Evolutionary conservation across 2,888 invertebrate genomes (phyloP).

Genomic region (Cenopis cana): DNA sequence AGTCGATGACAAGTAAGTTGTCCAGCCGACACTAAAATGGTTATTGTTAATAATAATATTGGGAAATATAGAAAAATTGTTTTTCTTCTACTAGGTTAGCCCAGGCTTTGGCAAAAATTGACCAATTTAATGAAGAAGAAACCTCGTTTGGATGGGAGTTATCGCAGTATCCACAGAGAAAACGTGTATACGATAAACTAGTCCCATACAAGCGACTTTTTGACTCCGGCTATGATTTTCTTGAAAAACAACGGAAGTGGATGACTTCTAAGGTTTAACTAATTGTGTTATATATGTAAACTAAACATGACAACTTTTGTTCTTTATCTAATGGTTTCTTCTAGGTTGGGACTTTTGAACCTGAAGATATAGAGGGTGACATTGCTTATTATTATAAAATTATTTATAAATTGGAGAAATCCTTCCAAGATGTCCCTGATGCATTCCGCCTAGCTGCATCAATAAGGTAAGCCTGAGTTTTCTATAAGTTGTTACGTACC

Average conservation of each 20-base stretch:
- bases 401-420: constrained; percentile 95
- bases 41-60: not conserved
- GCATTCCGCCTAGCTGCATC: constrained; percentile 89
- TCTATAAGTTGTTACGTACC: not conserved
- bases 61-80: not conserved
- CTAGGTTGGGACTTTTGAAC: constrained; percentile 93
- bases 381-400: constrained; percentile 88
- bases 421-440: constrained; percentile 90
- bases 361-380: constrained; percentile 94
- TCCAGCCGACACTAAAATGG: not conserved
- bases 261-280: constrained; percentile 87
- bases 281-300: not conserved
- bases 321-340: constrained; percentile 50
- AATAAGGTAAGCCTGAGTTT: constrained; percentile 72
- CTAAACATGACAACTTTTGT: not conserved
- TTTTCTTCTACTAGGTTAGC: constrained; percentile 81
- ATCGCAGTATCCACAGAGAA: constrained; percentile 94
- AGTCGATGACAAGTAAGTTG: constrained; percentile 87
- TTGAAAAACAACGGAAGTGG: constrained; percentile 93
- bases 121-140: constrained; percentile 96
- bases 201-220: constrained; percentile 94
- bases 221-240: constrained; percentile 94
- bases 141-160: constrained; percentile 93
- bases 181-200: constrained; percentile 91
- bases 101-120: constrained; percentile 91